Base-by-base conservation (phyloP, 92 coral and sea anemone genomes). In the Palythoa grandiflora region DNA sequence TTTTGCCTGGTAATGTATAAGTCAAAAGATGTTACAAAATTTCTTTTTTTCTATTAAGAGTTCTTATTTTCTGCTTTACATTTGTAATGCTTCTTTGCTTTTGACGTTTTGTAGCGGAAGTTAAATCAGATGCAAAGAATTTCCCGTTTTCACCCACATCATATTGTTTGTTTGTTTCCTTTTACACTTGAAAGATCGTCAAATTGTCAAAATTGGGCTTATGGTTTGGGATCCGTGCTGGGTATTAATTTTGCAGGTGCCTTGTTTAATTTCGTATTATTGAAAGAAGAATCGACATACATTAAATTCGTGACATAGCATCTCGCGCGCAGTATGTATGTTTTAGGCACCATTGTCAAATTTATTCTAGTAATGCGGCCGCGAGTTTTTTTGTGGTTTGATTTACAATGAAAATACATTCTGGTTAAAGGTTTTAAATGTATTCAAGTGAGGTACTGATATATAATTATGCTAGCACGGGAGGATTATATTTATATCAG, bases 241-340 rank as follows among this genome's bases (percentile, higher is more conserved):
- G 75, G 15, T 2, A 28, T 70, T 70, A 70, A 36, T 70, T 70
- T 70, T 70, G 48, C 75, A 70, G 75, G 44, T 70, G 74, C 3
- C 17, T 70, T 70, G 3, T 70, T 36, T 70, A 65, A 70, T 70
- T 8, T 17, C 5, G 0, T 14, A 36, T 70, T 28, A 12, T 70
- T 8, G 15, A 36, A 7, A 70, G 40, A 70, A 9, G 12, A 59
- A 70, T 70, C 44, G 50, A 70, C 36, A 2, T 70, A 14, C 1
- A 70, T 12, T 70, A 70, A 38, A 36, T 70, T 70, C 75, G 44
- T 70, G 37, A 70, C 75, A 36, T 70, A 70, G 39, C 75, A 28
- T 35, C 36, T 17, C 13, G 65, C 19, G 13, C 65, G 37, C 9
- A 63, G 70, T 8, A 16, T 61, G 20, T n/a, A 17, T 63, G 14